These are phyloP conservation scores for Phyllotis vaccarum DNA, from an alignment of 2,797 vertebrate genomes.

Conservation along the genomic window DNA sequence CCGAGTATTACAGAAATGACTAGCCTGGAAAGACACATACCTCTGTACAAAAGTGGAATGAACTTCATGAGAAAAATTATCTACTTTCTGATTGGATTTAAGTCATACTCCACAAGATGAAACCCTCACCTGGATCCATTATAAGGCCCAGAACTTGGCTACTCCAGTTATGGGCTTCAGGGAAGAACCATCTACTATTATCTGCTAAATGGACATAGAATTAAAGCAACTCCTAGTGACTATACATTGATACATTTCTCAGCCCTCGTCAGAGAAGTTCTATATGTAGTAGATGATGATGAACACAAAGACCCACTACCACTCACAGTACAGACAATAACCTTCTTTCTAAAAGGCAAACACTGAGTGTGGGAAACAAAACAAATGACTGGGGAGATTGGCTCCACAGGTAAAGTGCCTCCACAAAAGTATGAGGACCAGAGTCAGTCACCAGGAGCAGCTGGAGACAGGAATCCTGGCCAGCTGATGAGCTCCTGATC, in stretches of 20 bases:
- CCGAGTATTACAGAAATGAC: no score
- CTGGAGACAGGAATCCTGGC: background rate
- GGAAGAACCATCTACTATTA: background rate
- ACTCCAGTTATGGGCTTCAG: background rate
- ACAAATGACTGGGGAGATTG: background rate
- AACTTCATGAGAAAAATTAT: no score
- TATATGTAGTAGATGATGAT: background rate
- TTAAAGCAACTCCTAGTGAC: no score
- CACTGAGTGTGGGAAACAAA: background rate
- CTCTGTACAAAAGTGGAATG: background rate
- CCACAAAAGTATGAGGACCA: background rate
- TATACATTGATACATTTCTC: background rate
- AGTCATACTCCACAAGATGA: background rate
- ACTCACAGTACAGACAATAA: background rate
- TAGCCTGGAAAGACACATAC: background rate
- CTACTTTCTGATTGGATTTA: background rate
- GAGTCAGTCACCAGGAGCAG: background rate
- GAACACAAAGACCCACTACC: background rate
- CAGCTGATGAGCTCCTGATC: background rate
- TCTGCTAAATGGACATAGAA: background rate
- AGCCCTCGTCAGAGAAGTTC: background rate
- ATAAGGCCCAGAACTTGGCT: background rate
- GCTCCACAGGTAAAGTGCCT: background rate
- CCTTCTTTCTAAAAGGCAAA: conserved; percentile 31
- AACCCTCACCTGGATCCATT: no score